A percentile compares a stretch with the other conserved stretches of the same genome.
Evolutionary conservation across 2,797 vertebrate species (phyloP).

Genomic region (Sandelia bainsii): DNA sequence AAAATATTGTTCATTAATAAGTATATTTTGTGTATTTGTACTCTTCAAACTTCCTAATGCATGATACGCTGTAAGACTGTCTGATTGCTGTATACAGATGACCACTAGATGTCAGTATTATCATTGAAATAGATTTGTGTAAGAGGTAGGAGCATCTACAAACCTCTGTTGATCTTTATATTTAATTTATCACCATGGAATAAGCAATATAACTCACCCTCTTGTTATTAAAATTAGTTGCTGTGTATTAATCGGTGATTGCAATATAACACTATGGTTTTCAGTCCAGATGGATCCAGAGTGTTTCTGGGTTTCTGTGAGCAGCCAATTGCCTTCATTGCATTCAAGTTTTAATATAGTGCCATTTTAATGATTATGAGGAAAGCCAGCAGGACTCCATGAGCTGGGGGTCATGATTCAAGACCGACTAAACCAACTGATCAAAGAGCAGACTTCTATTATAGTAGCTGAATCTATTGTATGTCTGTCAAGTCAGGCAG

Average conservation of each 20-base stretch:
- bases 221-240: conserved; percentile 28
- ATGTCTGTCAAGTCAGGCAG: conserved; percentile 8
- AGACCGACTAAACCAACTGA: conserved; percentile 10
- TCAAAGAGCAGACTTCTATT: conserved; percentile 9
- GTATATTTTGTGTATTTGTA: background rate
- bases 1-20: background rate
- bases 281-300: conserved; percentile 9
- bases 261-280: conserved; percentile 8
- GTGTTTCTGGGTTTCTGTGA: conserved; percentile 15
- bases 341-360: conserved; percentile 17
- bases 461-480: background rate
- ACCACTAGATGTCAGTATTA: conserved; percentile 81
- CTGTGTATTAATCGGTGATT: conserved; percentile 3
- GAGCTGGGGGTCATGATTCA: conserved; percentile 10
- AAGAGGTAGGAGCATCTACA: conserved; percentile 3
- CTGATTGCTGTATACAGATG: background rate
- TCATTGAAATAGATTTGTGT: conserved; percentile 27
- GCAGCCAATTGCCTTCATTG: conserved; percentile 39
- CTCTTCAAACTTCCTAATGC: background rate
- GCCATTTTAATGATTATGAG: conserved; percentile 18
- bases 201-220: conserved; percentile 32
- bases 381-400: conserved; percentile 14
- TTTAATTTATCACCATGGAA: conserved; percentile 43
- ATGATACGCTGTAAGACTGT: background rate
- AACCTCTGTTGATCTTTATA: conserved; percentile 38